phyloP scores from a whole-genome alignment of 2,888 invertebrate genomes.

The Penaeus monodon region DNA sequence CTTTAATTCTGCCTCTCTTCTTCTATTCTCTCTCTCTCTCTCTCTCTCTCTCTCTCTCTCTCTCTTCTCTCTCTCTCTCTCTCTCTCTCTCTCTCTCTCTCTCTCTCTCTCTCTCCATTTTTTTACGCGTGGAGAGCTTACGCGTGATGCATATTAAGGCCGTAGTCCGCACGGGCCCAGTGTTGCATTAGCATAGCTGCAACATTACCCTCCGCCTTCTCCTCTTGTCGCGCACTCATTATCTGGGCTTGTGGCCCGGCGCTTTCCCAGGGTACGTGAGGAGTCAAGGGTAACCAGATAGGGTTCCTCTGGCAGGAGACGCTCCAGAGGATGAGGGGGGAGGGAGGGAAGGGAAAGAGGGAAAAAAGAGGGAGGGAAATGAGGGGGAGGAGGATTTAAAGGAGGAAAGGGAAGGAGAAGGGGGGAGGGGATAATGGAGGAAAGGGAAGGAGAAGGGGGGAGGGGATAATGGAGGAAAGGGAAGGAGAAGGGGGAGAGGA shows the following conservation, averaged over 20 bases:
- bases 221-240: conserved; percentile 28
- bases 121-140: background rate
- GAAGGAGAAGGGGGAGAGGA: too few species aligned
- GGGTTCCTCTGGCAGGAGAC: too few species aligned
- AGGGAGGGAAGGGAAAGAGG: background rate
- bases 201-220: conserved; percentile 15
- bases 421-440: background rate
- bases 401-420: background rate
- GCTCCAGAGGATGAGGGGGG: background rate
- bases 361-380: background rate
- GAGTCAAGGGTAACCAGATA: conserved; percentile 1
- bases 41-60: too few species aligned
- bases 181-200: conserved; percentile 21
- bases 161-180: background rate
- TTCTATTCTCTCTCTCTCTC: too few species aligned
- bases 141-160: conserved; percentile 35
- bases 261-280: too few species aligned
- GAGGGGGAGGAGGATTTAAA: too few species aligned
- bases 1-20: too few species aligned
- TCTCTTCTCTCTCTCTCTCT: too few species aligned
- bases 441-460: background rate
- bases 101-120: too few species aligned
- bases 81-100: too few species aligned
- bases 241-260: background rate
- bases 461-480: too few species aligned